Conservation (phyloP, 2,888 invertebrate genomes). For the Caenorhabditis afra region DNA sequence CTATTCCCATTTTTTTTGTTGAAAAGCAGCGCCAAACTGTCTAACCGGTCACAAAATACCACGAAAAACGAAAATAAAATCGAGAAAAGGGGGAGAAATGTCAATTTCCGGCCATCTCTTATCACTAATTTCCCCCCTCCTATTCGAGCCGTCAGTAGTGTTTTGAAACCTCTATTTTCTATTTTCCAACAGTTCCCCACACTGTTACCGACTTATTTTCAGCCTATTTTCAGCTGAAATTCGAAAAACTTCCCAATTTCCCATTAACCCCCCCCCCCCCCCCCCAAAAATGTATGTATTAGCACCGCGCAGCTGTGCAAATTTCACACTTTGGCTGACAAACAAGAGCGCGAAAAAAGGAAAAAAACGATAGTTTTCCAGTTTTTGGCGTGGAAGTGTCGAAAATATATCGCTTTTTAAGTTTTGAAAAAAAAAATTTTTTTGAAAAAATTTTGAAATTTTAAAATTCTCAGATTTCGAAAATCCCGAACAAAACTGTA, state of each 20-base stretch:
- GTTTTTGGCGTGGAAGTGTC: too few relatives aligned
- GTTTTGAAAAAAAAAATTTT: too few relatives aligned
- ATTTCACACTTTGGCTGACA: slow-evolving; percentile 44
- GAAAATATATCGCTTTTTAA: too few relatives aligned
- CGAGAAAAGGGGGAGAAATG: slow-evolving; percentile 1
- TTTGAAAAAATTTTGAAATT: not conserved
- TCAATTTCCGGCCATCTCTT: too few relatives aligned
- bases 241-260: slow-evolving; percentile 15
- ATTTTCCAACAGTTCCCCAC: too few relatives aligned
- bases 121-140: too few relatives aligned
- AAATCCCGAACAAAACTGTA: too few relatives aligned
- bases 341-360: slow-evolving; percentile 23
- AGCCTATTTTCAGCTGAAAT: not conserved
- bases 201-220: not conserved
- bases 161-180: too few relatives aligned
- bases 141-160: too few relatives aligned
- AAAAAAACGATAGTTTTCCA: slow-evolving; percentile 2
- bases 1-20: not conserved
- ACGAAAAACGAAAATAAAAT: slow-evolving; percentile 30
- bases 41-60: too few relatives aligned
- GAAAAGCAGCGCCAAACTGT: slow-evolving; percentile 9
- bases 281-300: not conserved
- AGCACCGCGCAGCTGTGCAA: slow-evolving; percentile 31
- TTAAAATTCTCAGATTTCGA: too few relatives aligned
- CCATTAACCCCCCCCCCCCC: slow-evolving; percentile 15